Evolutionary conservation across 2,888 invertebrate species (phyloP), one percentile per base, ranked within the genome.

Genomic region (Mythimna ferrago): DNA sequence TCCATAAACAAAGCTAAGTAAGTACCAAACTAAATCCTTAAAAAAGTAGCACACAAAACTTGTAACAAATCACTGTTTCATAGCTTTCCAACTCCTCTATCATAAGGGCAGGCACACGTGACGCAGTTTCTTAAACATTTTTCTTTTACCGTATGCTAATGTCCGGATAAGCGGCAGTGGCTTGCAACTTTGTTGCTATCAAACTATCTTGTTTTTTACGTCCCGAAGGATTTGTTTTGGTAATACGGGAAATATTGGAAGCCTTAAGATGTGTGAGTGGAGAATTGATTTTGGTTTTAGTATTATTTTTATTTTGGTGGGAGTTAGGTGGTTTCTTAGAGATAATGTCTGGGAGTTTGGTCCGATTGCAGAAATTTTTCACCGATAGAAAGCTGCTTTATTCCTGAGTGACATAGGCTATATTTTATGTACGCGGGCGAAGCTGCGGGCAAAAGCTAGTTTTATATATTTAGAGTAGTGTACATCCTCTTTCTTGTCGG

Each of bases 131-230:
- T 86, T 86, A 84, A 86, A 87, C 84, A 87, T 85, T 89, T 89
- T 93, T 92, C 85, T 84, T 84, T 85, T 80, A 85, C 80, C 89
- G 86, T 91, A 94, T 94, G 93, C 90, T 94, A 94, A 94, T 94
- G 89, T 88, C 21, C 90, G 92, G 93, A 92, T 93, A 91, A 91
- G 89, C 91, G 80, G 71, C 82, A 84, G 83, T 85, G 83, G 86
- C 86, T 87, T 73, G 53, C 73, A 91, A 92, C 86, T 93, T 92
- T 90, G 88, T 88, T 87, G 80, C 84, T 87, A 84, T 89, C 86
- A 83, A 91, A 92, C 90, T 92, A 90, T 88, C 89, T 88, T 90
- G 88, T 89, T 85, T 86, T 87, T 81, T 85, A 82, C 81, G 79
- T 76, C 77, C 79, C 80, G 63, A 21, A 73, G 77, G 86, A 87